Conservation (phyloP, 1,140 invertebrate species). For the Hyposmocoma kahamanoa region DNA sequence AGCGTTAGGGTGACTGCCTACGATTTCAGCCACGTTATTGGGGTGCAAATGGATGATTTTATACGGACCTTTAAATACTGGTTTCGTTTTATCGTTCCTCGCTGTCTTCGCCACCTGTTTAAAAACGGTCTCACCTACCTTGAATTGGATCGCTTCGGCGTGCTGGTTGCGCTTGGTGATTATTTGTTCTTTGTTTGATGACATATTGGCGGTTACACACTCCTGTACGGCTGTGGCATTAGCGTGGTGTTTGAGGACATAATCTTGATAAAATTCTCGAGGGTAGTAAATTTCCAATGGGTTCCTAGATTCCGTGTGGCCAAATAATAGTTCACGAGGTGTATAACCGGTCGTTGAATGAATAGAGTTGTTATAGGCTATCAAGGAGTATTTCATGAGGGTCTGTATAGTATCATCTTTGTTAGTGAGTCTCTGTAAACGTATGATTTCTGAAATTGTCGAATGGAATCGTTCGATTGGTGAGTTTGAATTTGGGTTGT, state of each 20-base stretch:
- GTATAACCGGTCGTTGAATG: constrained; percentile 21
- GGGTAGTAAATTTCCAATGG: constrained; percentile 5
- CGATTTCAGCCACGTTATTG: constrained; percentile 26
- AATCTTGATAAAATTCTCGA: constrained; percentile 11
- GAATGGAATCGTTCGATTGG: constrained; percentile 29
- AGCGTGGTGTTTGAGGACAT: constrained; percentile 15
- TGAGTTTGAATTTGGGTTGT: constrained; percentile 39
- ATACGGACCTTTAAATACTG: constrained; percentile 30
- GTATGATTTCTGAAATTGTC: constrained; percentile 29
- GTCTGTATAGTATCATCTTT: constrained; percentile 12
- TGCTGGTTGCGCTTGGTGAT: constrained; percentile 18
- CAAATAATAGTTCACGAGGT: constrained; percentile 16
- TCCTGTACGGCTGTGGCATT: constrained; percentile 18
- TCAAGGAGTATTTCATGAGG: constrained; percentile 23
- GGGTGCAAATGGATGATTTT: constrained; percentile 28
- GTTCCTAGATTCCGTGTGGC: constrained; percentile 15
- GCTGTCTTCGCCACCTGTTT: constrained; percentile 28
- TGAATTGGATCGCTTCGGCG: constrained; percentile 17
- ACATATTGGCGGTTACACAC: constrained; percentile 11
- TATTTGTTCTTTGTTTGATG: constrained; percentile 25
- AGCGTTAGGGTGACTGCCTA: constrained; percentile 23
- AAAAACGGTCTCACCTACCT: constrained; percentile 28
- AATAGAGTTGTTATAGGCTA: constrained; percentile 24
- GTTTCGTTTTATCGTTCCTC: constrained; percentile 23
- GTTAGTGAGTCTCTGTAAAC: constrained; percentile 29